These are phyloP conservation scores for Noctilio leporinus DNA, from an alignment of 2,113 vertebrate species.

Conservation along the genomic window DNA sequence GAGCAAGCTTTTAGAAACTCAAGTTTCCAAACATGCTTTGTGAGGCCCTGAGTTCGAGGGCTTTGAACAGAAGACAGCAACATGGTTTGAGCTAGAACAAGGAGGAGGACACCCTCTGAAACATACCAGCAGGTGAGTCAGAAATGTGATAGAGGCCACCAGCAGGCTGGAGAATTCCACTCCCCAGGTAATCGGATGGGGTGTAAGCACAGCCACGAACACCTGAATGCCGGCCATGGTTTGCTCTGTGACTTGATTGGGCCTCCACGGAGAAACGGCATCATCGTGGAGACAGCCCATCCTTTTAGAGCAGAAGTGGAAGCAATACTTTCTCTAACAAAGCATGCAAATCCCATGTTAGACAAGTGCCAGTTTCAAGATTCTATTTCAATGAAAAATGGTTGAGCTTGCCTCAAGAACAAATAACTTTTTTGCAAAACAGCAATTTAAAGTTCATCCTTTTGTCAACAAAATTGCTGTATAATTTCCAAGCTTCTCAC, in stretches of 20 bases:
- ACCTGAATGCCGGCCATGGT: no score
- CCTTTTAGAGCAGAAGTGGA: not conserved
- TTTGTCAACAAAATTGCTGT: conserved; percentile 47
- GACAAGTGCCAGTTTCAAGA: not conserved
- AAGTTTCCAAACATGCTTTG: not conserved
- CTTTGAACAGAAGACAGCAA: not conserved
- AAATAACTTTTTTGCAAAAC: not conserved
- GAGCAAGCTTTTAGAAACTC: not conserved
- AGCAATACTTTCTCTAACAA: not conserved
- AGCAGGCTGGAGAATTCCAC: not conserved
- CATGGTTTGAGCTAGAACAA: not conserved
- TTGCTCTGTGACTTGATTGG: not conserved
- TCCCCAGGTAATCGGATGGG: not conserved
- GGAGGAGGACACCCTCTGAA: not conserved
- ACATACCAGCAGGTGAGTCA: not conserved
- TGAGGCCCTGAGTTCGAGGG: not conserved
- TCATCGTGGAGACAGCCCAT: not conserved
- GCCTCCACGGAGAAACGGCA: not conserved
- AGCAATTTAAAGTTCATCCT: conserved; percentile 17
- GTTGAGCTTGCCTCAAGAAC: not conserved
- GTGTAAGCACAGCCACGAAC: no score
- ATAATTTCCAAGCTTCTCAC: conserved; percentile 35
- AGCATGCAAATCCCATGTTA: not conserved
- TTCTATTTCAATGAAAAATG: conserved; percentile 7
- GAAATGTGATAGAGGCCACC: not conserved